phyloP scores from a whole-genome alignment of 2,113 vertebrate species.

The Vidua chalybeata region DNA sequence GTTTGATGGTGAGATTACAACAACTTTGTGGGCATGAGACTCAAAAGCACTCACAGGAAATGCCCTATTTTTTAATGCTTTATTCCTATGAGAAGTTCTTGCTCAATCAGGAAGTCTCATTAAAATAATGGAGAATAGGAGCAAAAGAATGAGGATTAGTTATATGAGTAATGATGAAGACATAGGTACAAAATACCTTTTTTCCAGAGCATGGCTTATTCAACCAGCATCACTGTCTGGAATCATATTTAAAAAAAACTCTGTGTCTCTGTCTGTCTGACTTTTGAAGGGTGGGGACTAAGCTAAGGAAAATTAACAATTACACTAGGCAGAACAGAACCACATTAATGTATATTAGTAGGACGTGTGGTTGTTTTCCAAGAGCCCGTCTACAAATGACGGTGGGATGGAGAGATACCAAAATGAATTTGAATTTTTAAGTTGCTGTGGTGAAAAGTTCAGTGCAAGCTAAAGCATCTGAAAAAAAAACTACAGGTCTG shows the following conservation, averaged over 20 bases:
- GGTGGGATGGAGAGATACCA: neutral
- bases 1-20: neutral
- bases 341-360: neutral
- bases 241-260: neutral
- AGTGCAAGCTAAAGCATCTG: neutral
- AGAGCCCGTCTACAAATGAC: neutral
- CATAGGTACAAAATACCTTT: neutral
- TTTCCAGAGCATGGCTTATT: neutral
- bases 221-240: neutral
- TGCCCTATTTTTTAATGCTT: neutral
- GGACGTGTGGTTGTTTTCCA: neutral
- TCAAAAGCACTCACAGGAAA: constrained; percentile 2
- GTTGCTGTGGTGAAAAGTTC: neutral
- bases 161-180: neutral
- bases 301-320: neutral
- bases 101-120: constrained; percentile 21
- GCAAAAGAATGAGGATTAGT: neutral
- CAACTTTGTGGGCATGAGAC: neutral
- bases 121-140: neutral
- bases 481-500: neutral
- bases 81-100: constrained; percentile 7
- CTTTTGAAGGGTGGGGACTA: neutral
- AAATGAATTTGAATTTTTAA: neutral
- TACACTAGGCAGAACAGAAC: neutral
- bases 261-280: neutral